Evolutionary conservation across 1,140 invertebrate species (phyloP).

Genomic region (Trichonephila inaurata): DNA sequence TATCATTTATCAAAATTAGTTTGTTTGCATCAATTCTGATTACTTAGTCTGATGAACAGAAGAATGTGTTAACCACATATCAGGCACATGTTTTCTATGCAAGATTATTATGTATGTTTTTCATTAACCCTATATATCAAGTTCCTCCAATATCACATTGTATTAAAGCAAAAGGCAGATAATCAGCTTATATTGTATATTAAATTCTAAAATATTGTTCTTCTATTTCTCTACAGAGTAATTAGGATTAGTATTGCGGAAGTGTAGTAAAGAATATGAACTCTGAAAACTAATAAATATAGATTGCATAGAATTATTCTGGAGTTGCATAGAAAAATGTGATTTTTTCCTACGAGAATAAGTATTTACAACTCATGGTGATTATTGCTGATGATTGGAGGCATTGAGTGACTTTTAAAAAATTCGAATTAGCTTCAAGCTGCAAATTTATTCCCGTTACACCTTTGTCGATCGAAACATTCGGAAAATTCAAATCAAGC

Average conservation of each 20-base stretch:
- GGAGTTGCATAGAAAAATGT: slow-evolving; percentile 25
- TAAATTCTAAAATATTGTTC: slow-evolving; percentile 44
- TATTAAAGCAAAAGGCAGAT: slow-evolving; percentile 38
- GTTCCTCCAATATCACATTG: slow-evolving; percentile 44
- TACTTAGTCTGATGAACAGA: not conserved
- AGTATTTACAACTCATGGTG: slow-evolving; percentile 5
- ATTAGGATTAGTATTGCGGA: not conserved
- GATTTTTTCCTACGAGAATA: slow-evolving; percentile 14
- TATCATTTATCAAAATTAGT: slow-evolving; percentile 21
- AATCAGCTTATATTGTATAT: not conserved
- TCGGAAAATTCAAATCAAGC: slow-evolving; percentile 45
- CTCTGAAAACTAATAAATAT: not conserved
- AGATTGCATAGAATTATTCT: slow-evolving; percentile 4
- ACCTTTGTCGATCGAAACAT: not conserved
- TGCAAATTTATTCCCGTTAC: not conserved
- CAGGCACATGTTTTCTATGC: slow-evolving; percentile 52
- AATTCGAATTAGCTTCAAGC: not conserved
- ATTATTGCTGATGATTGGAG: slow-evolving; percentile 4
- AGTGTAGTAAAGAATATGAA: not conserved
- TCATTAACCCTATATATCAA: not conserved
- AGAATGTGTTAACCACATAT: slow-evolving; percentile 54
- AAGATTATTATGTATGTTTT: slow-evolving; percentile 6
- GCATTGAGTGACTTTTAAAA: not conserved
- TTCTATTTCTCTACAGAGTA: not conserved
- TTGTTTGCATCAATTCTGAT: not conserved